Base-by-base conservation (phyloP, 1,140 invertebrate species). In the Hylaeus volcanicus region DNA sequence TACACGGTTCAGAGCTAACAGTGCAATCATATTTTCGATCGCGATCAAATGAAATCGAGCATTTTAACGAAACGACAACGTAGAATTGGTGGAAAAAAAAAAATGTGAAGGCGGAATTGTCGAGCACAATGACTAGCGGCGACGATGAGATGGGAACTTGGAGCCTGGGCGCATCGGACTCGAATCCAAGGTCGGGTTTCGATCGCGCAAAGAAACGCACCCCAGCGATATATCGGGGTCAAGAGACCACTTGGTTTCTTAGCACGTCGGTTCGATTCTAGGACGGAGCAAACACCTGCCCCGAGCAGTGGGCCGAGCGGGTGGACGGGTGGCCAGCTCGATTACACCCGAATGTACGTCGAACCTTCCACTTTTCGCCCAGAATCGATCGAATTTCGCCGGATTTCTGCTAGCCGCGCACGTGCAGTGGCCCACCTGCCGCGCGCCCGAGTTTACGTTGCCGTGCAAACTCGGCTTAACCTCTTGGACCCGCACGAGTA, bases 321-420 rank as follows among this genome's bases (percentile, higher is more conserved):
- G 11, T 14, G 12, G 61, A 39, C 9, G 61, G 4, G 60, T 45
- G 63, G 53, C 55, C 39, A 48, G 68, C 58, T 69, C 73, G 78
- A 77, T 85, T 74, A 75, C 78, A 81, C 5, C 68, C 78, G 69
- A 74, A 65, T 69, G 78, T 73, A 81, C 84, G 84, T 70, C 79
- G 83, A 86, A 86, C 79, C 84, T 85, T 74, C 70, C 83, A 82
- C 60, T 55, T 66, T 69, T 68, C 63, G 65, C 79, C 26, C 79
- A 72, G 84, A 87, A 87, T 89, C 88, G 86, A 89, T 89, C 88
- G 84, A 88, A 88, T 86, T 88, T 86, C 79, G 83, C 66, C 66
- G 85, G 83, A 83, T 85, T 78, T 79, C 75, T 80, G 84, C 72
- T 73, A 68, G 71, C 69, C 75, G 86, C 86, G 83, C 82, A 85